Conservation (phyloP, 1,140 invertebrate species). For the Drosophila lini region DNA sequence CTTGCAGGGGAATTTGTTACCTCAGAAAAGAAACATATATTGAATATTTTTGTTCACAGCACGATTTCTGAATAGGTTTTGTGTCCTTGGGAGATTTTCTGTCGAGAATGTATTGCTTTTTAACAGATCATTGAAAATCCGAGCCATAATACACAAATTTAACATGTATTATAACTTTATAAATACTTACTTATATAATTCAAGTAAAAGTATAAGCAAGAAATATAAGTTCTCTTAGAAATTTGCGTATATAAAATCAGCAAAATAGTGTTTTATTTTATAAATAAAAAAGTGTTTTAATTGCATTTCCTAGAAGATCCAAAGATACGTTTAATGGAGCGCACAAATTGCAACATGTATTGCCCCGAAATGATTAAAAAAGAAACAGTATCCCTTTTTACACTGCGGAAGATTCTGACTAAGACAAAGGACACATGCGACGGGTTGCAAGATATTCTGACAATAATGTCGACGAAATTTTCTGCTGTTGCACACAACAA, state of each 20-base stretch:
- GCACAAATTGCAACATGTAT: constrained; percentile 59
- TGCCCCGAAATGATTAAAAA: constrained; percentile 15
- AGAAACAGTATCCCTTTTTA: neutral
- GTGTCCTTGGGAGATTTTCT: neutral
- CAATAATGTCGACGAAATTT: constrained; percentile 70
- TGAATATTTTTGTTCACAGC: constrained; percentile 5
- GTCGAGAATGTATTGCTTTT: neutral
- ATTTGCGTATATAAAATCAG: neutral
- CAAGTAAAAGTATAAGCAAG: neutral
- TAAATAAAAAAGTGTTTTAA: neutral
- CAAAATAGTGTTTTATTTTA: neutral
- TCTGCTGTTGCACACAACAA: constrained; percentile 70
- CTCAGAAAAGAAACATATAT: neutral
- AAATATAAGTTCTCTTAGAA: neutral
- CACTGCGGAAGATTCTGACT: neutral
- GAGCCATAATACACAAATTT: neutral
- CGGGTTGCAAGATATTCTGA: constrained; percentile 48
- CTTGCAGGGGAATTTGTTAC: constrained; percentile 9
- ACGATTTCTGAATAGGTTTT: neutral
- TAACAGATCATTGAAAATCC: neutral
- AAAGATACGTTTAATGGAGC: constrained; percentile 48
- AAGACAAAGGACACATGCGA: constrained; percentile 43
- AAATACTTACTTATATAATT: neutral
- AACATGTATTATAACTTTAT: neutral
- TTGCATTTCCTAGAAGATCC: neutral